phyloP scores from a whole-genome alignment of 2,797 vertebrate species.

The Poeciliopsis presidionis region DNA sequence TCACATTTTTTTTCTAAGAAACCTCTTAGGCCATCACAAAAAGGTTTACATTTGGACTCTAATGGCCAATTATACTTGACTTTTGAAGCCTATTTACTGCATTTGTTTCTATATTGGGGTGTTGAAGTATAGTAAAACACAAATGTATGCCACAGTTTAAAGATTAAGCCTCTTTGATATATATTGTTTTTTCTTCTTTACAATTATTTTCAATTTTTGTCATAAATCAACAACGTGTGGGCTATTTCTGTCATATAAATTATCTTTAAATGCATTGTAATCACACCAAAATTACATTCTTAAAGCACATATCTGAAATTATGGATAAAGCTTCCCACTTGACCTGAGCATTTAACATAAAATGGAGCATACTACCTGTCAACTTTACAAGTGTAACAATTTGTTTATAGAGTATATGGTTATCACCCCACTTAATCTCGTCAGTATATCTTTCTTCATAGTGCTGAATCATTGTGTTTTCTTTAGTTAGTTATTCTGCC shows the following conservation, averaged over 20 bases:
- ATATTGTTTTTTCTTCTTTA: neutral
- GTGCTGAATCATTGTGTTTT: constrained; percentile 38
- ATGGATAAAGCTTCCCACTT: neutral
- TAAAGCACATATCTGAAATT: neutral
- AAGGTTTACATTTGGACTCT: neutral
- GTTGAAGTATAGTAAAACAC: too few relatives aligned
- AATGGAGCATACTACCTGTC: neutral
- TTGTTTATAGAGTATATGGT: constrained; percentile 18
- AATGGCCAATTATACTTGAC: neutral
- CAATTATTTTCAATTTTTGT: neutral
- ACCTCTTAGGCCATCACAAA: neutral
- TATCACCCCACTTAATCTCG: constrained; percentile 54
- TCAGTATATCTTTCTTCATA: constrained; percentile 20
- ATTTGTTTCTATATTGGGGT: neutral
- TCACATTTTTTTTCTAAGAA: neutral
- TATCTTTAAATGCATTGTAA: neutral
- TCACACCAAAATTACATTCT: neutral
- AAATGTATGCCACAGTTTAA: neutral
- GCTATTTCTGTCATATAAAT: neutral
- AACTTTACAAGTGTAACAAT: constrained; percentile 1
- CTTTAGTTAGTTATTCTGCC: constrained; percentile 30
- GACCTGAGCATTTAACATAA: constrained; percentile 1
- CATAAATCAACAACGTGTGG: neutral
- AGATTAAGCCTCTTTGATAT: neutral
- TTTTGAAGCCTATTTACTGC: neutral